Evolutionary conservation across 2,113 vertebrate species (phyloP).

Genomic region (Propithecus coquereli): DNA sequence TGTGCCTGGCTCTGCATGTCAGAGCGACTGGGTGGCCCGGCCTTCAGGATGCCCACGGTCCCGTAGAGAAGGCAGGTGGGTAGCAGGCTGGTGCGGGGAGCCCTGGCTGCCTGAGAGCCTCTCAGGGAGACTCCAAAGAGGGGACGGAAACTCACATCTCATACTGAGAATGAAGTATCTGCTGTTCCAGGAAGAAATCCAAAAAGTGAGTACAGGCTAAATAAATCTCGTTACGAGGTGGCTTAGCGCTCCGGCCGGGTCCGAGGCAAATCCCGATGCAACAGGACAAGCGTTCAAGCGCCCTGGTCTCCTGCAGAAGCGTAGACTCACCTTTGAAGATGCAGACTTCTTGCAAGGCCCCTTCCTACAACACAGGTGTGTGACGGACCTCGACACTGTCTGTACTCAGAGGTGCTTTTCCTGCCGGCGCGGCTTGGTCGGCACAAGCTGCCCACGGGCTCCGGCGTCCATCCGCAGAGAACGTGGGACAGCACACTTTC

Average conservation of each 20-base stretch:
- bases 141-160: fast-evolving
- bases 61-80: background rate
- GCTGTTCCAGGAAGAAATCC: background rate
- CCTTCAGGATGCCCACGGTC: background rate
- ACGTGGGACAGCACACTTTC: fast-evolving
- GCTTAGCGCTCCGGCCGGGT: background rate
- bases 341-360: fast-evolving
- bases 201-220: background rate
- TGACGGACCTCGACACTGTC: fast-evolving
- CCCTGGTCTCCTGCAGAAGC: fast-evolving
- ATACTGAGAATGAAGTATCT: background rate
- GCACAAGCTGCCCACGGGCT: fast-evolving
- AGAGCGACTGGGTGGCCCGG: background rate
- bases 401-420: no score
- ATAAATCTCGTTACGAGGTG: fast-evolving
- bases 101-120: background rate
- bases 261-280: fast-evolving
- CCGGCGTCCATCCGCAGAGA: fast-evolving
- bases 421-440: fast-evolving
- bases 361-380: fast-evolving
- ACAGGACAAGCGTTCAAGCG: fast-evolving
- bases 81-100: fast-evolving
- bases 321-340: fast-evolving
- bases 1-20: background rate
- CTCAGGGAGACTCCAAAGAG: background rate